Percentiles rank a stretch among this genome's conserved stretches.
These are phyloP conservation scores for Trematomus loennbergii DNA, from an alignment of 2,113 vertebrate species.

Conservation along the genomic window DNA sequence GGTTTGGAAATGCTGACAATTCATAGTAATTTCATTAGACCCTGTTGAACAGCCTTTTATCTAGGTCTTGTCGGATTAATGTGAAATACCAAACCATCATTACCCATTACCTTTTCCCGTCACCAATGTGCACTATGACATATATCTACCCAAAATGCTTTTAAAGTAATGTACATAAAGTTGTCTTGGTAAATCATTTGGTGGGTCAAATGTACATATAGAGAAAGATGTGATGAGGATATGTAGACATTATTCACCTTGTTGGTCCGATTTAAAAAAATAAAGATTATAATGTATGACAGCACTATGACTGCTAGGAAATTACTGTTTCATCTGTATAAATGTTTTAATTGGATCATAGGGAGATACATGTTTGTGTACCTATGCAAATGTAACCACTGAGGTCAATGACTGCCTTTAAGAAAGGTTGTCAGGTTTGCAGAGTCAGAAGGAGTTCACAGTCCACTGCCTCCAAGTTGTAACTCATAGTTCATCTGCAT, in stretches of 20 bases:
- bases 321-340: too few relatives aligned
- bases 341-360: background rate
- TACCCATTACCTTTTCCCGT: background rate
- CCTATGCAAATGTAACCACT: background rate
- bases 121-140: background rate
- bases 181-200: background rate
- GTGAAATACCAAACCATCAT: background rate
- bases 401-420: background rate
- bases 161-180: background rate
- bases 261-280: conserved; percentile 8
- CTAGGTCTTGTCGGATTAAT: too few relatives aligned
- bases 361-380: background rate
- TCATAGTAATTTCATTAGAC: background rate
- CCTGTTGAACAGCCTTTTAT: background rate
- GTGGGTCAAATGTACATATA: background rate
- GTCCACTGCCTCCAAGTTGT: background rate
- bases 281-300: conserved; percentile 39
- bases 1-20: background rate
- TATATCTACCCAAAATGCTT: background rate
- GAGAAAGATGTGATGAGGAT: background rate
- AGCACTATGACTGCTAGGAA: background rate
- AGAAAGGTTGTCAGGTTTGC: background rate
- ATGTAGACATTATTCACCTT: background rate
- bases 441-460: conserved; percentile 7
- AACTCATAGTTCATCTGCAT: background rate